Percentiles rank a stretch among this genome's conserved stretches.
These are phyloP conservation scores for Clarias fuscus DNA, from an alignment of 2,797 vertebrate genomes.

Conservation along the genomic window DNA sequence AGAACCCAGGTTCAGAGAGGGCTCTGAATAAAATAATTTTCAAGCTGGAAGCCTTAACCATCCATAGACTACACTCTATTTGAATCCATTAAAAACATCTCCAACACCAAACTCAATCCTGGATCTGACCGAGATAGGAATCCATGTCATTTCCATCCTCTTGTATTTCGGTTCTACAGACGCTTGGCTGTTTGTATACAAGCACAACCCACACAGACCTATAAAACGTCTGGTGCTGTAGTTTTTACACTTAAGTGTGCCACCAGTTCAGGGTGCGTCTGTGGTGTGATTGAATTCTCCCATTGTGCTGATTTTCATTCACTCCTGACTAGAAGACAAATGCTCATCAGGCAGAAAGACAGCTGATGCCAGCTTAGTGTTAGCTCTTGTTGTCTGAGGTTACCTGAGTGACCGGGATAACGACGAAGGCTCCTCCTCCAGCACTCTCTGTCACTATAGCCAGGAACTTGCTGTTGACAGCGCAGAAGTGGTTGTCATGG, in stretches of 20 bases:
- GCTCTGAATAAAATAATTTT: neutral
- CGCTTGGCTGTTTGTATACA: constrained; percentile 24
- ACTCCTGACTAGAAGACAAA: constrained; percentile 34
- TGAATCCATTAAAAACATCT: neutral
- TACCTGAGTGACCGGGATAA: constrained; percentile 93
- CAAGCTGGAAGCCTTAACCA: neutral
- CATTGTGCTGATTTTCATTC: constrained; percentile 48
- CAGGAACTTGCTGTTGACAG: constrained; percentile 90
- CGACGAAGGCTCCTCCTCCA: constrained; percentile 91
- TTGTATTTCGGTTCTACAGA: constrained; percentile 1
- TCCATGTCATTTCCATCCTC: constrained; percentile 9
- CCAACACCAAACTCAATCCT: neutral
- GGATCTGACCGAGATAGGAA: neutral
- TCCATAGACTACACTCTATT: neutral
- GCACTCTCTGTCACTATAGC: constrained; percentile 94
- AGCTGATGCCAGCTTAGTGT: neutral
- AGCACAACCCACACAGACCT: constrained; percentile 22
- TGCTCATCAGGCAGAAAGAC: constrained; percentile 12
- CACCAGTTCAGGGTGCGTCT: neutral
- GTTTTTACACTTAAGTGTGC: constrained; percentile 28
- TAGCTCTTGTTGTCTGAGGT: constrained; percentile 39
- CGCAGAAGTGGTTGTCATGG: constrained; percentile 98
- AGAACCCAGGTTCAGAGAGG: neutral
- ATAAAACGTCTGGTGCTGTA: constrained; percentile 18
- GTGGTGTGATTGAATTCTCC: constrained; percentile 5